Conservation (phyloP, 2,797 vertebrate species). For the Coregonus ussuriensis region DNA sequence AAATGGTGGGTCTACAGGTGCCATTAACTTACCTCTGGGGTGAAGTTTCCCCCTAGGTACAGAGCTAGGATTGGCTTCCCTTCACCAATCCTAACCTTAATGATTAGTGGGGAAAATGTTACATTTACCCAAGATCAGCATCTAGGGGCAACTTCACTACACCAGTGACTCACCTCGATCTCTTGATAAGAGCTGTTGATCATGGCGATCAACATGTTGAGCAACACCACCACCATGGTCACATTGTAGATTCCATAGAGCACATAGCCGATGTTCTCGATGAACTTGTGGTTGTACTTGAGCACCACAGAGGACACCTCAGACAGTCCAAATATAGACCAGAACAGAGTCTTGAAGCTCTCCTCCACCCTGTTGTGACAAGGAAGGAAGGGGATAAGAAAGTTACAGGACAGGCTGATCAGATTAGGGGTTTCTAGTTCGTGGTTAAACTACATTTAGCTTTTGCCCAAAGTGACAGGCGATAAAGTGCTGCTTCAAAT, state of each 20-base stretch:
- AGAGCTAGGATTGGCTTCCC: background rate
- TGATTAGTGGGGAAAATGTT: background rate
- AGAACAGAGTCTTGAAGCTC: slow-evolving; percentile 98
- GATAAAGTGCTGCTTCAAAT: background rate
- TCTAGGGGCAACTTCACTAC: background rate
- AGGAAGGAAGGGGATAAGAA: background rate
- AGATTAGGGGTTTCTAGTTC: background rate
- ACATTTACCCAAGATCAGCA: background rate
- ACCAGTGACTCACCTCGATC: slow-evolving; percentile 84
- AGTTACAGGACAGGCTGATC: background rate
- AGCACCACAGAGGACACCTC: slow-evolving; percentile 98
- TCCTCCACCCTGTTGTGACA: slow-evolving; percentile 87
- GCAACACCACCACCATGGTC: slow-evolving; percentile 97
- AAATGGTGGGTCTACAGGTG: too few species aligned
- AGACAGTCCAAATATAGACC: slow-evolving; percentile 97
- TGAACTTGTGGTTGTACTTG: slow-evolving; percentile 97
- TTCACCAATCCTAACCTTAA: background rate
- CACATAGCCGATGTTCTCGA: slow-evolving; percentile 96
- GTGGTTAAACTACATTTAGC: background rate
- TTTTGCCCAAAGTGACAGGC: background rate
- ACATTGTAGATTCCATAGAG: slow-evolving; percentile 96
- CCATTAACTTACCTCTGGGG: background rate
- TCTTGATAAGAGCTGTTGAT: slow-evolving; percentile 99
- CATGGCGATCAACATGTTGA: slow-evolving; percentile 99
- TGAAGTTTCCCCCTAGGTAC: background rate